Base-by-base conservation (phyloP, 92 coral and sea anemone genomes). In the Porites divaricata region DNA sequence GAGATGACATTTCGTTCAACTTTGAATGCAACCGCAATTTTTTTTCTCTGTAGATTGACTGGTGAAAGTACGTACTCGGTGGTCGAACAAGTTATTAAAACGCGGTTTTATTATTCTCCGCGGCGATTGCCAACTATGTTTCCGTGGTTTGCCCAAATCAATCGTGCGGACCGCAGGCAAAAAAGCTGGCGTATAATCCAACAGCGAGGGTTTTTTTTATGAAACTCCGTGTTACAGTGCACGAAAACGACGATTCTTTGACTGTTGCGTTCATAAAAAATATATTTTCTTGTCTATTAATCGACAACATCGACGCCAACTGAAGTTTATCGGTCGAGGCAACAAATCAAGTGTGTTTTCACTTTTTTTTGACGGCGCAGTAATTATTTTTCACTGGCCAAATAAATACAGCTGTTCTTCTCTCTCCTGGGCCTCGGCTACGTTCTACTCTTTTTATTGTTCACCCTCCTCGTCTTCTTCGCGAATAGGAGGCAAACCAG, bases 321-420 rank as follows among this genome's bases (percentile, higher is more conserved):
- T 63, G 72, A 67, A 61, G 63, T 70, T 56, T 45, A 23, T 28
- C 78, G 78, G 57, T 56, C 62, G 73, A 59, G 62, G 86, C 79
- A 73, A 50, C 71, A 15, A 45, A 59, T 72, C 59, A 81, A 81
- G 86, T 35, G 79, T 58, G 78, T 59, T 81, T 73, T 82, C 86
- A 49, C 79, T 35, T 68, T 70, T 71, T 61, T 72, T 49, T 72
- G 86, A 72, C 62, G 76, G 86, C 86, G 72, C 61, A 82, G 67
- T 61, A 82, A 82, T 82, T 72, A 61, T 72, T 19, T 73, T 72
- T 61, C 79, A 72, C 79, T 54, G 16, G 49, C 74, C 84, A 61
- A 63, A 63, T 72, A 82, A 82, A 82, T 79, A 82, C 86, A 82
- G 79, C 86, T 82, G 86, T 82, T 82, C 20, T n/a, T 49, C 20